Conservation (phyloP, 2,113 vertebrate genomes). For the Crotalus horridus region DNA sequence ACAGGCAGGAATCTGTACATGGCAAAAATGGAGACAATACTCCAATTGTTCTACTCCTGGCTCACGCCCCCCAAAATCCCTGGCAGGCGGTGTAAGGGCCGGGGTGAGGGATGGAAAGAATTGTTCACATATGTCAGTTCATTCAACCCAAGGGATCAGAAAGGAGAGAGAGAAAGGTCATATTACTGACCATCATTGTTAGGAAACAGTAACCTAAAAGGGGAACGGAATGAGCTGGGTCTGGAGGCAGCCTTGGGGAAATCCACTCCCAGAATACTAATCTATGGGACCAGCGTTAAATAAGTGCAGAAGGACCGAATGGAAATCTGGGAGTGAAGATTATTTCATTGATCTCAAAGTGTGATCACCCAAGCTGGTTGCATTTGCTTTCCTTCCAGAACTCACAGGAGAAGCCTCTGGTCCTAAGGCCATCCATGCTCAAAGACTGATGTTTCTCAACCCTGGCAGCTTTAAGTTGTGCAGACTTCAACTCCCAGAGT, state of each 20-base stretch:
- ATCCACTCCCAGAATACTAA: background rate
- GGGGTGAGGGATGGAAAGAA: background rate
- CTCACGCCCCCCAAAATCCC: background rate
- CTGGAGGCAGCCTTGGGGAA: background rate
- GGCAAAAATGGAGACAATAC: slow-evolving; percentile 42
- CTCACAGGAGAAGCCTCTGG: background rate
- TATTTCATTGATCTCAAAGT: background rate
- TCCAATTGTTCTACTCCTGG: slow-evolving; percentile 32
- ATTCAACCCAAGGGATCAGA: slow-evolving; percentile 5
- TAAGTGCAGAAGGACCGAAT: background rate
- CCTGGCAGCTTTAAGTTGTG: background rate
- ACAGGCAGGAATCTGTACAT: background rate
- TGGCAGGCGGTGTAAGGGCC: slow-evolving; percentile 19
- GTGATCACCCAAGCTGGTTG: background rate
- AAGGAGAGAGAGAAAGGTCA: slow-evolving; percentile 3
- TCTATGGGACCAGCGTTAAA: background rate
- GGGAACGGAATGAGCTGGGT: background rate
- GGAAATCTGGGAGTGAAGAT: background rate
- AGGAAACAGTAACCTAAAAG: background rate
- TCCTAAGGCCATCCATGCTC: background rate
- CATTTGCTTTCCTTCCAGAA: background rate
- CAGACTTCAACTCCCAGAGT: background rate
- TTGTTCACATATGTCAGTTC: slow-evolving; percentile 50
- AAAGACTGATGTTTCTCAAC: background rate
- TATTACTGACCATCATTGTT: background rate